Conservation (phyloP, 2,113 vertebrate genomes). For the Solea senegalensis region DNA sequence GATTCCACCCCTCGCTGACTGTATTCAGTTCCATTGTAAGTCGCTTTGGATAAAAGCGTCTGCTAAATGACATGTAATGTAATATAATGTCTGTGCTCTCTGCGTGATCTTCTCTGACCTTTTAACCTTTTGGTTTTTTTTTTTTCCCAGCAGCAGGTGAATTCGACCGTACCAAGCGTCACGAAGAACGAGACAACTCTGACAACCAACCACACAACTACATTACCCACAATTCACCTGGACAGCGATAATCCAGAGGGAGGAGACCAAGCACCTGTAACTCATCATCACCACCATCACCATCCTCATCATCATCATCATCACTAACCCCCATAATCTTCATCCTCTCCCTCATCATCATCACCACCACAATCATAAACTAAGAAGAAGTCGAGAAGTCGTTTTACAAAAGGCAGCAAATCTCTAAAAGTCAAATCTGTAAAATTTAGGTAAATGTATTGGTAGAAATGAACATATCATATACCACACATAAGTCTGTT, state of each 20-base stretch:
- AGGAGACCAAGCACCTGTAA: not conserved
- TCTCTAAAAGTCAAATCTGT: not conserved
- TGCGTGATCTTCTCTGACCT: too few species aligned
- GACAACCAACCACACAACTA: not conserved
- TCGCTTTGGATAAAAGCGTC: too few species aligned
- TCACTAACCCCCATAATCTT: not conserved
- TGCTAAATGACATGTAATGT: too few species aligned
- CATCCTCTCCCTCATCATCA: slow-evolving; percentile 1
- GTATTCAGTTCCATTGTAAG: too few species aligned
- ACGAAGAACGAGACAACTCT: not conserved
- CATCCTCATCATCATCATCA: slow-evolving; percentile 3
- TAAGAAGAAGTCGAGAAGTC: not conserved
- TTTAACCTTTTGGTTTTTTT: too few species aligned
- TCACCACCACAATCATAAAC: not conserved
- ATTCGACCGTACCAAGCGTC: not conserved
- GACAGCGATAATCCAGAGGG: not conserved
- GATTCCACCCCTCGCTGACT: too few species aligned
- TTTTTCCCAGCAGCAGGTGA: not conserved
- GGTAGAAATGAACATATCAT: too few species aligned
- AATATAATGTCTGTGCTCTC: too few species aligned
- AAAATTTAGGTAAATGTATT: too few species aligned
- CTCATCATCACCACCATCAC: slow-evolving; percentile 7
- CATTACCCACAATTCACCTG: not conserved
- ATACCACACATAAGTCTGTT: too few species aligned
- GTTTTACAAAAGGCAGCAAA: not conserved